phyloP scores from a whole-genome alignment of 2,888 invertebrate genomes.

The Hypomecis atomaria region DNA sequence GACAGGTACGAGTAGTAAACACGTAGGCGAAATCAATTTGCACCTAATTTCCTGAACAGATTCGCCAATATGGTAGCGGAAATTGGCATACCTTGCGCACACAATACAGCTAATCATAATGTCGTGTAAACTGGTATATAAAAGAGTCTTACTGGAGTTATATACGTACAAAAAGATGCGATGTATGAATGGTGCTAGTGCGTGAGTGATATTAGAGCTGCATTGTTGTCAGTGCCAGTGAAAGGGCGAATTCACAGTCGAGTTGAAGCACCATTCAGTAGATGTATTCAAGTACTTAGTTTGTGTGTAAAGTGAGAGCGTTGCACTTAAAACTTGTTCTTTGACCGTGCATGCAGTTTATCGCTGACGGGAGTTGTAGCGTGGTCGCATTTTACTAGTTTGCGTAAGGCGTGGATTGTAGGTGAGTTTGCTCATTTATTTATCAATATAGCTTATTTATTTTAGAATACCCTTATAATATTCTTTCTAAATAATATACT shows the following conservation, averaged over 20 bases:
- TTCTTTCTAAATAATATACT: too few relatives aligned
- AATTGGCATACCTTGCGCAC: slow-evolving; percentile 50
- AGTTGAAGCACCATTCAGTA: slow-evolving; percentile 31
- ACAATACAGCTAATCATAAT: slow-evolving; percentile 32
- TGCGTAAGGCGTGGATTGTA: slow-evolving; percentile 8
- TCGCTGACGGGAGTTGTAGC: slow-evolving; percentile 20
- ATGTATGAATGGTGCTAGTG: slow-evolving; percentile 9
- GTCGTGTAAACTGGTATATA: slow-evolving; percentile 27
- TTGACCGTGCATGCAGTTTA: slow-evolving; percentile 30
- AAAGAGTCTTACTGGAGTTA: slow-evolving; percentile 12
- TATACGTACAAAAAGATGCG: slow-evolving; percentile 29
- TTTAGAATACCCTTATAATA: too few relatives aligned
- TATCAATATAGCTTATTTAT: background rate
- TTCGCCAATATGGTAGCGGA: slow-evolving; percentile 58
- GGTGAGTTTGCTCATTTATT: slow-evolving; percentile 1
- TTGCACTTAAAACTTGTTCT: slow-evolving; percentile 37
- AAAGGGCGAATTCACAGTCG: slow-evolving; percentile 29
- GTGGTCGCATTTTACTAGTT: slow-evolving; percentile 17
- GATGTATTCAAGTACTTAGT: slow-evolving; percentile 32
- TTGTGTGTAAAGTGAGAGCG: slow-evolving; percentile 36
- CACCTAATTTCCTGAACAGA: slow-evolving; percentile 37
- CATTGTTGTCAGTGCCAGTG: background rate
- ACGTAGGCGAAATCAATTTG: slow-evolving; percentile 27
- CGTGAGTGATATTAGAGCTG: background rate
- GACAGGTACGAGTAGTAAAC: slow-evolving; percentile 10